phyloP scores from a whole-genome alignment of 1,140 invertebrate species.

The Hyphantria cunea region DNA sequence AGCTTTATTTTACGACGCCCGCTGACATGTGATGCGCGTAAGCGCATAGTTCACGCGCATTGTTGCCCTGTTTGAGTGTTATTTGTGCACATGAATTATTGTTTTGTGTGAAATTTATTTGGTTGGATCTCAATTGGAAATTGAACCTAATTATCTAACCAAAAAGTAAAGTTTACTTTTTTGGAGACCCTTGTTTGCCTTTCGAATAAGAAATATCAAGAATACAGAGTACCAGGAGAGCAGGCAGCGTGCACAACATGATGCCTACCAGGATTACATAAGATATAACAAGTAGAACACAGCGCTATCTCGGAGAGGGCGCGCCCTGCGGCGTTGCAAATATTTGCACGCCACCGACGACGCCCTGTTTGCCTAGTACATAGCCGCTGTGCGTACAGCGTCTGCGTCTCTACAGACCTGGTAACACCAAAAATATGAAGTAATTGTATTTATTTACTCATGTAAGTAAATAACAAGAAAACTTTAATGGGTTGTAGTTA shows the following conservation, averaged over 20 bases:
- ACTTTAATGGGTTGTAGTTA: too few relatives aligned
- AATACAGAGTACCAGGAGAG: slow-evolving; percentile 24
- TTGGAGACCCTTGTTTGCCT: too few relatives aligned
- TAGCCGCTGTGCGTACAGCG: slow-evolving; percentile 18
- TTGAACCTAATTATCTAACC: too few relatives aligned
- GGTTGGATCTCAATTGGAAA: too few relatives aligned
- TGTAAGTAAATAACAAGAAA: too few relatives aligned
- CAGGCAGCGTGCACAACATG: slow-evolving; percentile 20
- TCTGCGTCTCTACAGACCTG: too few relatives aligned
- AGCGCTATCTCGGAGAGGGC: slow-evolving; percentile 31
- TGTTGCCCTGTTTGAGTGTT: slow-evolving; percentile 18
- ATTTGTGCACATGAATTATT: background rate
- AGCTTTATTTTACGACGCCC: slow-evolving; percentile 38
- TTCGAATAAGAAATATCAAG: too few relatives aligned
- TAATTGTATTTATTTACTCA: too few relatives aligned
- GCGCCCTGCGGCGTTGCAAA: slow-evolving; percentile 37
- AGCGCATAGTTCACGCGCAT: slow-evolving; percentile 22
- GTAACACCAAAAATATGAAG: too few relatives aligned
- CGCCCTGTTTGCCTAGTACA: slow-evolving; percentile 44
- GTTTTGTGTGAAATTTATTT: too few relatives aligned
- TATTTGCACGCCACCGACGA: slow-evolving; percentile 38
- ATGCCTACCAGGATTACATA: slow-evolving; percentile 41
- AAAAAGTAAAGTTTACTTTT: too few relatives aligned
- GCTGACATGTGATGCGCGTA: slow-evolving; percentile 16
- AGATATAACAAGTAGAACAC: slow-evolving; percentile 35